Evolutionary conservation across 2,888 invertebrate species (phyloP).

Genomic region (Scrobipalpa atriplicella): DNA sequence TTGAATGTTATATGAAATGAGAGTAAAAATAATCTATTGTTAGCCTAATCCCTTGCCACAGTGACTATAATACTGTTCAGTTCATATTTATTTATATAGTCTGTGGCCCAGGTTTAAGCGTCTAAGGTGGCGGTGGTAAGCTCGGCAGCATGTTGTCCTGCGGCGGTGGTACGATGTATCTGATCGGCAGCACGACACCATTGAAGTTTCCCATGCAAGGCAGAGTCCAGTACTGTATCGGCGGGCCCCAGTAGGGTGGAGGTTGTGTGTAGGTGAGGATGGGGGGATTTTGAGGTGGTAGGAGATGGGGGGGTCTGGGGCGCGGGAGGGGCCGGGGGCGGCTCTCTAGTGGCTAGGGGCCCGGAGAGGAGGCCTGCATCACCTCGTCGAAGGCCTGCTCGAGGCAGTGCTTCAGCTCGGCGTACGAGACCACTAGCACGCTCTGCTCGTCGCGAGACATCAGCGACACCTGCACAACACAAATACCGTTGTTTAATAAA

Average conservation of each 20-base stretch:
- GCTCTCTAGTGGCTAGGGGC: conserved; percentile 32
- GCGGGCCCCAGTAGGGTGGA: neutral
- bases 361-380: conserved; percentile 66
- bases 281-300: neutral
- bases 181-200: neutral
- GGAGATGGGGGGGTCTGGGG: neutral
- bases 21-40: neutral
- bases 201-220: neutral
- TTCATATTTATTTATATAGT: neutral
- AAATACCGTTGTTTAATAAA: neutral
- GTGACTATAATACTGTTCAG: neutral
- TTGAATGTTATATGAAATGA: neutral
- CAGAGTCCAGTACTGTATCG: neutral
- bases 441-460: conserved; percentile 99
- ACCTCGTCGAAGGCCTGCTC: conserved; percentile 96
- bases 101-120: too few relatives aligned
- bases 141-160: neutral
- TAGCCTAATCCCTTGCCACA: neutral
- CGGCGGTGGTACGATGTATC: neutral
- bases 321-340: neutral
- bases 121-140: too few relatives aligned
- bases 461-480: conserved; percentile 89
- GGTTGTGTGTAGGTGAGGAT: neutral
- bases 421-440: conserved; percentile 96
- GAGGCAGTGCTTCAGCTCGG: conserved; percentile 97